These are phyloP conservation scores for Parasteatoda lunata DNA, from an alignment of 2,888 invertebrate genomes.

Conservation along the genomic window DNA sequence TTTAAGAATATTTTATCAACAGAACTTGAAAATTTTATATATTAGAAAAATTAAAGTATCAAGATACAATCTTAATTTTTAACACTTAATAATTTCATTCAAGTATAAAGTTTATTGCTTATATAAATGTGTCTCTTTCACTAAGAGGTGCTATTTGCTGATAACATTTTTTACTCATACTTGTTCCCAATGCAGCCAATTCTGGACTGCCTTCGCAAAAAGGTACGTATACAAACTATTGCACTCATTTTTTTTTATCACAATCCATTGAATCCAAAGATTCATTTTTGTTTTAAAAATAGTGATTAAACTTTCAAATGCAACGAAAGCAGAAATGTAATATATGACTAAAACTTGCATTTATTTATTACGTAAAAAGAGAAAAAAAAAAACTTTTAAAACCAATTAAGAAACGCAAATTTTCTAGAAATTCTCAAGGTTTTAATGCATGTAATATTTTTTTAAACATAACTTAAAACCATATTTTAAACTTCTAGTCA, in stretches of 20 bases:
- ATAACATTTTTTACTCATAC: slow-evolving; percentile 64
- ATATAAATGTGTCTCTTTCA: slow-evolving; percentile 43
- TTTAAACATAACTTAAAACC: too few species aligned
- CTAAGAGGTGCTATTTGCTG: slow-evolving; percentile 26
- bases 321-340: too few species aligned
- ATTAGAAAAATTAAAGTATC: too few species aligned
- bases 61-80: too few species aligned
- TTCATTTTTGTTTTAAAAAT: neutral
- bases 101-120: neutral
- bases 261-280: neutral
- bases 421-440: too few species aligned
- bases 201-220: slow-evolving; percentile 99
- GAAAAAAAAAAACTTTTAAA: neutral
- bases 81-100: too few species aligned
- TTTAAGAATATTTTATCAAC: too few species aligned
- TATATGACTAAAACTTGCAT: neutral
- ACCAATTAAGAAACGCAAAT: too few species aligned
- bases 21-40: too few species aligned
- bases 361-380: neutral
- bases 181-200: slow-evolving; percentile 81
- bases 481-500: too few species aligned
- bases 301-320: too few species aligned
- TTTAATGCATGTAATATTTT: too few species aligned
- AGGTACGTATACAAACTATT: slow-evolving; percentile 83
- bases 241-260: neutral